Evolutionary conservation across 2,888 invertebrate genomes (phyloP).

Genomic region (Apodemia hepburni): DNA sequence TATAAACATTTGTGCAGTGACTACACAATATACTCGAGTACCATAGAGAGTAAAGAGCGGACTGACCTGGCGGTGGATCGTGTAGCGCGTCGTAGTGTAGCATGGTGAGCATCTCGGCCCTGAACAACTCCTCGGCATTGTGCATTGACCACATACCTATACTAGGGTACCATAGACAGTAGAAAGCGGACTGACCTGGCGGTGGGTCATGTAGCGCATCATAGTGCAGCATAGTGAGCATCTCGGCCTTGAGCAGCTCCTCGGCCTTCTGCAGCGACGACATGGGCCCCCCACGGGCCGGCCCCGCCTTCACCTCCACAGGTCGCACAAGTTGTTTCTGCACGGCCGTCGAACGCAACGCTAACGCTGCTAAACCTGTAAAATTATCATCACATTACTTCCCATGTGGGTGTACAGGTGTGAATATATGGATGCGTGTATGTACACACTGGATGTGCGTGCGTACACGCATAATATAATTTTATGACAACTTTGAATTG

Average conservation of each 20-base stretch:
- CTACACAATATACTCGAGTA: constrained; percentile 47
- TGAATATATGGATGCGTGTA: too few relatives aligned
- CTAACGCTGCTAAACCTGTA: constrained; percentile 53
- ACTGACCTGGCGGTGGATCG: too few relatives aligned
- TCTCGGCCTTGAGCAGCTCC: constrained; percentile 97
- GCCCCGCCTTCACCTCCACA: constrained; percentile 88
- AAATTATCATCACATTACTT: neutral
- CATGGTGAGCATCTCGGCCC: constrained; percentile 98
- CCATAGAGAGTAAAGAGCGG: neutral
- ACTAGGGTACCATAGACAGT: neutral
- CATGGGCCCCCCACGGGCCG: constrained; percentile 89
- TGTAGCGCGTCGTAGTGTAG: constrained; percentile 94
- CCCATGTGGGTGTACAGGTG: too few relatives aligned
- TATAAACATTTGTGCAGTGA: constrained; percentile 96
- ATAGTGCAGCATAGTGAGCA: constrained; percentile 96
- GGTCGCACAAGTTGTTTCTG: constrained; percentile 93
- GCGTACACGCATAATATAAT: too few relatives aligned
- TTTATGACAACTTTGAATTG: too few relatives aligned
- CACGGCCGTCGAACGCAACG: constrained; percentile 90
- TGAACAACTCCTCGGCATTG: constrained; percentile 97
- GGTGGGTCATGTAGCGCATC: constrained; percentile 91
- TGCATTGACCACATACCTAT: constrained; percentile 85
- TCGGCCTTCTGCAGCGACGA: constrained; percentile 96
- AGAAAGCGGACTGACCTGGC: constrained; percentile 38
- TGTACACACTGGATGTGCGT: too few relatives aligned